Base-by-base conservation (phyloP, 1,140 invertebrate species). In the Temnothorax curvispinosus region DNA sequence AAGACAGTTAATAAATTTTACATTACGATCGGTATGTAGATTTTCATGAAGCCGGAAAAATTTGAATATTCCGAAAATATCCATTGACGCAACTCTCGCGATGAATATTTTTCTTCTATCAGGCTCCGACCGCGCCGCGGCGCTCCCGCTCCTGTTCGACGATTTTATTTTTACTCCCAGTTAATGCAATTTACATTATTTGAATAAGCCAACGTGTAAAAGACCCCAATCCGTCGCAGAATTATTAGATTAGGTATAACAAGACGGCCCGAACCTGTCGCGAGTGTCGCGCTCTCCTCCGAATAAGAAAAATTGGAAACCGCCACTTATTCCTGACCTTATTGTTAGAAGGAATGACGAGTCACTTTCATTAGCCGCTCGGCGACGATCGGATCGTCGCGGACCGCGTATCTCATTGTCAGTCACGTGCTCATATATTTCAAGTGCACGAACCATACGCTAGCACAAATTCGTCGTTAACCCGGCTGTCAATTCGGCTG, bases 1-100 rank as follows among this genome's bases (percentile, higher is more conserved):
- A 67, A 52, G 44, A 8, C n/a, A 52, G 21, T 81, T 81, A 44
- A 54, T 81, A 54, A 81, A 81, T 81, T 41, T 81, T 54, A 38
- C 15, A 56, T 54, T 38, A 38, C 50, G 8, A 21, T 62, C 2
- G 15, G 65, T n/a, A 56, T 38, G 47, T 13, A 62, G 35, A 81
- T 54, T 81, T 35, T 54, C 50, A 18, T 13, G 21, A 56, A 32
- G 77, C 47, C 47, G 77, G n/a, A 71, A 81, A 81, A 78, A 78
- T 7, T 71, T 38, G 50, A 54, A n/a, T 7, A 54, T n/a, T 32
- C 35, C 47, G 9, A 81, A 81, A 71, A 81, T 81, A 81, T 41
- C 15, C 15, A 21, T n/a, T 71, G 77, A 81, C 65, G 64, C 35
- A 41, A 81, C 54, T 50, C 32, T 44, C 44, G 18, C 44, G 27